These are phyloP conservation scores for Pristis pectinata DNA, from an alignment of 2,797 vertebrate genomes.

Conservation along the genomic window DNA sequence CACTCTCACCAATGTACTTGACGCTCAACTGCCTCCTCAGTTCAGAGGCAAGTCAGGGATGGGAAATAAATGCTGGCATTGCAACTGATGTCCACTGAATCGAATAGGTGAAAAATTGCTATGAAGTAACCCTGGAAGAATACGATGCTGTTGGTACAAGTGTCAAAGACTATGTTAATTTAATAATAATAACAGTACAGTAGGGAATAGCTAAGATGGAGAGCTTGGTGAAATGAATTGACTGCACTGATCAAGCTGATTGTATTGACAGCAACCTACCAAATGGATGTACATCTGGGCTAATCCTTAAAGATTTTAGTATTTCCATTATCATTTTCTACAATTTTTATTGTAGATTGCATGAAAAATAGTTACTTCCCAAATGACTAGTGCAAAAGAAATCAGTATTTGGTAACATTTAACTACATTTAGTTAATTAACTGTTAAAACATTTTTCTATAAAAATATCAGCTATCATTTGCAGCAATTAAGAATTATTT, in stretches of 20 bases:
- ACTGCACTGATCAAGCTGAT: not conserved
- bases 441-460: not conserved
- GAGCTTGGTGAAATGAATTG: not conserved
- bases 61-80: too few relatives aligned
- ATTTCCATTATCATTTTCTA: not conserved
- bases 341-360: not conserved
- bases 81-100: too few relatives aligned
- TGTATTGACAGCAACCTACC: not conserved
- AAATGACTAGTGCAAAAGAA: not conserved
- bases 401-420: not conserved
- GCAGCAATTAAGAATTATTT: not conserved
- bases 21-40: too few relatives aligned
- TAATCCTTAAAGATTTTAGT: not conserved
- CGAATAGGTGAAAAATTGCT: too few relatives aligned
- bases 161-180: not conserved
- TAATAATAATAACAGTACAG: not conserved
- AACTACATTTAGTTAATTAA: not conserved
- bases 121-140: not conserved
- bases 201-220: not conserved
- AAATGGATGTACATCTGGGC: not conserved
- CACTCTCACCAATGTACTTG: too few relatives aligned
- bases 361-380: not conserved
- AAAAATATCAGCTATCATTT: not conserved
- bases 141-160: not conserved
- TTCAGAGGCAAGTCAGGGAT: too few relatives aligned